Conservation (phyloP, 2,797 vertebrate species). For the Garrulus glandarius region DNA sequence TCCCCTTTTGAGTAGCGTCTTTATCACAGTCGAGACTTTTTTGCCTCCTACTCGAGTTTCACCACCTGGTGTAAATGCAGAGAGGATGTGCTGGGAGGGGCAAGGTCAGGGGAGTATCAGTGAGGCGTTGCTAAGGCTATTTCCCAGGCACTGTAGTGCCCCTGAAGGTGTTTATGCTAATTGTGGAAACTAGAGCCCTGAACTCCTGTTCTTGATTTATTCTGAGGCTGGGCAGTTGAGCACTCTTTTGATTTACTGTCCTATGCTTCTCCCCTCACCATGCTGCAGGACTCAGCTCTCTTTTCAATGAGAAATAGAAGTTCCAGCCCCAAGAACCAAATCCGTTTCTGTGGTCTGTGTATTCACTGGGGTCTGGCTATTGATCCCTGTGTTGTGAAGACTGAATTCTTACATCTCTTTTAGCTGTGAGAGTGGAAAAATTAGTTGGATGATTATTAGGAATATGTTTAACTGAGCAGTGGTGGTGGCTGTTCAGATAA, state of each 20-base stretch:
- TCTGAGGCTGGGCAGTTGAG: not conserved
- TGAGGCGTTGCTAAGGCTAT: not conserved
- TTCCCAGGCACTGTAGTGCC: not conserved
- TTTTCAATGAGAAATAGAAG: not conserved
- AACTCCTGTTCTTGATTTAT: not conserved
- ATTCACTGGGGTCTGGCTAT: not conserved
- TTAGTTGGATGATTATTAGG: not conserved
- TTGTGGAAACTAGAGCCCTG: not conserved
- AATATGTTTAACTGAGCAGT: not conserved
- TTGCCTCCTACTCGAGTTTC: conserved; percentile 1
- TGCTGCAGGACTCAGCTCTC: not conserved
- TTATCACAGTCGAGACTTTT: not conserved
- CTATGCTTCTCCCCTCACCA: not conserved
- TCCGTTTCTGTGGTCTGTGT: not conserved
- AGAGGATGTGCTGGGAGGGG: conserved; percentile 37
- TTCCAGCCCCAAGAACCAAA: not conserved
- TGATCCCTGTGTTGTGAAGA: not conserved
- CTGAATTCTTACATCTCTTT: not conserved
- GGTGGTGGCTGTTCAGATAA: not conserved
- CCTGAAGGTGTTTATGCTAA: conserved; percentile 4
- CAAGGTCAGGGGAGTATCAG: not conserved
- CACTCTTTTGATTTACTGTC: not conserved
- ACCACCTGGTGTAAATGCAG: not conserved
- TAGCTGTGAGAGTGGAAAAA: not conserved
- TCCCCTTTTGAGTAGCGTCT: not conserved